Percentiles rank a stretch among this genome's conserved stretches.
phyloP scores from a whole-genome alignment of 1,140 invertebrate species.

The Cardiocondyla obscurior region DNA sequence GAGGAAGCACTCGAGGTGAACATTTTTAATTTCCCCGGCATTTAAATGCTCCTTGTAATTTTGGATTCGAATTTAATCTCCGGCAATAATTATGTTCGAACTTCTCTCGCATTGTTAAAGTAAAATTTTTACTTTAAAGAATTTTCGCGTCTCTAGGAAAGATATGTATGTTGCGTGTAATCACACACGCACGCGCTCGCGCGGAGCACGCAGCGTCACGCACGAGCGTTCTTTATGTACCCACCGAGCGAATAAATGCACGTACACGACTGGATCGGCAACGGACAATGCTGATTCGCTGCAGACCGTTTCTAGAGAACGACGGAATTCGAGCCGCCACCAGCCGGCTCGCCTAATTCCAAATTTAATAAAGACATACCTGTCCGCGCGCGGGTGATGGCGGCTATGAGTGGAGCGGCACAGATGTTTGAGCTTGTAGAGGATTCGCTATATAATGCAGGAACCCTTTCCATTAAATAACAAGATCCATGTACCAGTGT shows the following conservation, averaged over 20 bases:
- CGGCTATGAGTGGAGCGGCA: background rate
- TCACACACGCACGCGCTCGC: no score
- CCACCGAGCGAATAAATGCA: conserved; percentile 36
- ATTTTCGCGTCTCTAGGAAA: no score
- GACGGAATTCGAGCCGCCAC: conserved; percentile 63
- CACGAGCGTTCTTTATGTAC: conserved; percentile 30
- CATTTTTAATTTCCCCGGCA: background rate
- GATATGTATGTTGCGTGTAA: no score
- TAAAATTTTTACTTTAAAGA: no score
- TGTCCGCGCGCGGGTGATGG: conserved; percentile 35
- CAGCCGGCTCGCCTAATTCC: conserved; percentile 65
- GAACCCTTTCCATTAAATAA: conserved; percentile 35
- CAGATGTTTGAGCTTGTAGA: conserved; percentile 60
- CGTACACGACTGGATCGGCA: conserved; percentile 30
- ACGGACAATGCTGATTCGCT: conserved; percentile 61
- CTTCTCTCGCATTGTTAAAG: background rate
- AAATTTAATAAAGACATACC: conserved; percentile 72
- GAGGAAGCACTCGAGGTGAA: background rate
- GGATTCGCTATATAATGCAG: conserved; percentile 47
- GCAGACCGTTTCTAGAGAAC: conserved; percentile 55
- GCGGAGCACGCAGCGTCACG: background rate
- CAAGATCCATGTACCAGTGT: conserved; percentile 14
- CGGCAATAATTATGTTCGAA: background rate
- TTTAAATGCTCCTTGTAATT: background rate
- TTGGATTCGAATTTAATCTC: background rate